phyloP scores from a whole-genome alignment of 2,113 vertebrate species.

The Tympanuchus pallidicinctus region DNA sequence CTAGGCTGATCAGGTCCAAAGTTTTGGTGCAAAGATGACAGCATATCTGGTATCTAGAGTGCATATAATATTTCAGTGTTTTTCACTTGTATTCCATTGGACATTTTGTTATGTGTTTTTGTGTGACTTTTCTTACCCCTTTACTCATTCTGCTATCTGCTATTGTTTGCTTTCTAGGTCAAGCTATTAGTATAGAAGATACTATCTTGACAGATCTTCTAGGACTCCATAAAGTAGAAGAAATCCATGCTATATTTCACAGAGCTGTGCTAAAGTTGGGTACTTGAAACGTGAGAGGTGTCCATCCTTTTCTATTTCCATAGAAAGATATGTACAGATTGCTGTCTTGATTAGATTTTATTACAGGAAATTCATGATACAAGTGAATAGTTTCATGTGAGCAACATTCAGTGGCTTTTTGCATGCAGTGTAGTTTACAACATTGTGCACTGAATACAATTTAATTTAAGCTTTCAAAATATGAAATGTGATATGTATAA shows the following conservation, averaged over 20 bases:
- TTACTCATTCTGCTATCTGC: neutral
- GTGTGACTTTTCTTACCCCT: neutral
- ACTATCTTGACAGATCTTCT: constrained; percentile 80
- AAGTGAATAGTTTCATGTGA: neutral
- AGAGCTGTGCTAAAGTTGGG: constrained; percentile 83
- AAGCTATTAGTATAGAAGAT: constrained; percentile 76
- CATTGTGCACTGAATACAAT: neutral
- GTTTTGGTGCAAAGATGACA: neutral
- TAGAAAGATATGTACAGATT: neutral
- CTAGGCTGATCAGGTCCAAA: neutral
- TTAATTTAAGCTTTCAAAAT: neutral
- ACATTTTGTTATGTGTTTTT: neutral
- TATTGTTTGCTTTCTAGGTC: constrained; percentile 62
- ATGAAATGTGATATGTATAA: neutral
- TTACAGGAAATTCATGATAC: neutral
- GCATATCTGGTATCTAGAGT: neutral
- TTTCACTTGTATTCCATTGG: neutral
- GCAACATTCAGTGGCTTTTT: neutral
- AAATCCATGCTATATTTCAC: constrained; percentile 77
- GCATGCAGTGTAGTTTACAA: neutral
- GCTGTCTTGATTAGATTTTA: neutral
- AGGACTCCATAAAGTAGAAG: constrained; percentile 78
- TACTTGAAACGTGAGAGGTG: constrained; percentile 79
- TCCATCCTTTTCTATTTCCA: neutral
- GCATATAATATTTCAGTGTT: rapidly evolving